These are phyloP conservation scores for Chelon labrosus DNA, from an alignment of 2,797 vertebrate genomes.

Conservation along the genomic window DNA sequence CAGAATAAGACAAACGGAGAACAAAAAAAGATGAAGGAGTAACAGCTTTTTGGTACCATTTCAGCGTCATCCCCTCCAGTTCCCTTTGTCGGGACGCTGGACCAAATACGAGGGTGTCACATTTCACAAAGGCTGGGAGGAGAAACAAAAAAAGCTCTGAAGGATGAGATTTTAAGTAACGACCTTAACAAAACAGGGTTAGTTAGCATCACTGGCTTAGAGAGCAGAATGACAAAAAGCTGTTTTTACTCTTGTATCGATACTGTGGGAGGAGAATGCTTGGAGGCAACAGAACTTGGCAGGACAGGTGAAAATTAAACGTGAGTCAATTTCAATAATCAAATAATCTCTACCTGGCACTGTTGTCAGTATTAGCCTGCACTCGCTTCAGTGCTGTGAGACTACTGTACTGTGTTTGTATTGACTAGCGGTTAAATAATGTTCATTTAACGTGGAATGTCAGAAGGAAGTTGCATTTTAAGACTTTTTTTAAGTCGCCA, in stretches of 20 bases:
- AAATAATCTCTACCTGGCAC: constrained; percentile 12
- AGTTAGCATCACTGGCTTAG: constrained; percentile 28
- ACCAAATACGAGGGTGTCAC: constrained; percentile 9
- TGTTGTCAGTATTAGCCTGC: constrained; percentile 6
- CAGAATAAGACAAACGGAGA: constrained; percentile 64
- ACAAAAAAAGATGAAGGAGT: constrained; percentile 25
- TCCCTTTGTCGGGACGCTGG: constrained; percentile 32
- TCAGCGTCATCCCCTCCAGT: constrained; percentile 46
- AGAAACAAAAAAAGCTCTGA: constrained; percentile 35
- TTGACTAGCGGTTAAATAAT: constrained; percentile 23
- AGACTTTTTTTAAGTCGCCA: neutral
- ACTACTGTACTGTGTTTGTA: constrained; percentile 9
- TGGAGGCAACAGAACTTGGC: constrained; percentile 22
- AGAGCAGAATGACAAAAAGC: constrained; percentile 13
- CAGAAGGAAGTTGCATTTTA: constrained; percentile 9
- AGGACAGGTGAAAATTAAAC: constrained; percentile 9
- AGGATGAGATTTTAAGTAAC: constrained; percentile 43
- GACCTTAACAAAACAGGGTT: constrained; percentile 62
- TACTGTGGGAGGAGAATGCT: constrained; percentile 50
- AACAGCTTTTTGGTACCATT: constrained; percentile 31
- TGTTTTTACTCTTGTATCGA: constrained; percentile 24
- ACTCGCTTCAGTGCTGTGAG: constrained; percentile 27
- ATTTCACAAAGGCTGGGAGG: constrained; percentile 23
- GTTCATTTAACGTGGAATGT: constrained; percentile 27
- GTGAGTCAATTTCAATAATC: constrained; percentile 13